Base-by-base conservation (phyloP, 1,140 invertebrate species). In the Ridgeia piscesae region DNA sequence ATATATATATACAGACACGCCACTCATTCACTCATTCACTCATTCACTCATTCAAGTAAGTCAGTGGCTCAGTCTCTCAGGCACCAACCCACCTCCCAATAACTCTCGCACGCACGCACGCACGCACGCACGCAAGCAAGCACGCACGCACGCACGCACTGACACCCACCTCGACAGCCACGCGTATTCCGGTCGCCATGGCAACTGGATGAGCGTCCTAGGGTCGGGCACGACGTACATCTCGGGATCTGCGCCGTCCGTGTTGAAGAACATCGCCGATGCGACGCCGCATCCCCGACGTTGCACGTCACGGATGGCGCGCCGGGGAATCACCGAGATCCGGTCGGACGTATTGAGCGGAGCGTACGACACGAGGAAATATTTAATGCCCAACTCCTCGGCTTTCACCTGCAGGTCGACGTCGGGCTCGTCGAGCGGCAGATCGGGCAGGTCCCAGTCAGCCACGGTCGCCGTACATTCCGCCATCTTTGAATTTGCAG, bases 261-360 rank as follows among this genome's bases (percentile, higher is more conserved):
- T 89, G 90, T 93, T 93, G 93, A 92, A 93, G 58, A 93, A 93
- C 93, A 93, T 93, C 14, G 93, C 93, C 2, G 93, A 89, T 6
- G 93, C 77, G 17, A 93, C 88, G n/a, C 91, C 91, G 90, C 93
- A 93, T 35, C 93, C 93, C 34, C 50, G 4, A 21, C 89, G 48
- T 90, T 93, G 93, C 11, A 93, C 93, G 34, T 93, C 91, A 31
- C 48, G 50, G 88, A 93, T 93, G 17, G 92, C 92, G 31, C 92
- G 91, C 14, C 88, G 34, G 33, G 93, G 93, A n/a, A 93, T 91
- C 35, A 92, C 27, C 34, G 91, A 92, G 42, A 91, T 89, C 35
- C 93, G 88, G 21, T 77, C 58, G 91, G 92, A 92, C 33, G 93
- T 88, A 88, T 93, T 93, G 0, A 93, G 92, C 8, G 93, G 93